Conservation (phyloP, 1,140 invertebrate genomes). For the Ericerus pela region DNA sequence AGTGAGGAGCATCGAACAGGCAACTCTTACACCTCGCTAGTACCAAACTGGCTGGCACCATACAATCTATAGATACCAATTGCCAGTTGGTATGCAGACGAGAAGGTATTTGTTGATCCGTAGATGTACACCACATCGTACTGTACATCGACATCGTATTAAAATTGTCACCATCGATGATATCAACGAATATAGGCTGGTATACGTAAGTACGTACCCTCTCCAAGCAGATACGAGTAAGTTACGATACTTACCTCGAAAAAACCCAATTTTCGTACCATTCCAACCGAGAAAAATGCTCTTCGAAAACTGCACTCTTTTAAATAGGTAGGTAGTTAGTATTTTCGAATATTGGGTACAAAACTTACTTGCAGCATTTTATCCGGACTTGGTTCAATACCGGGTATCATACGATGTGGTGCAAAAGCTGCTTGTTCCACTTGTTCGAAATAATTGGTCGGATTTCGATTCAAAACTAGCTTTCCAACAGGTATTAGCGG, state of each 20-base stretch:
- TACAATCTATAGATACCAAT: no score
- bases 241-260: neutral
- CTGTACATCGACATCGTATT: no score
- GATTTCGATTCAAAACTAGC: slow-evolving; percentile 73
- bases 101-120: no score
- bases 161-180: no score
- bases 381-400: slow-evolving; percentile 80
- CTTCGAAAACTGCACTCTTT: neutral
- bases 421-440: slow-evolving; percentile 89
- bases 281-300: neutral
- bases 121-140: no score
- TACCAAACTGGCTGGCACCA: no score
- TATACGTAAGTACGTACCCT: no score
- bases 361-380: slow-evolving; percentile 56
- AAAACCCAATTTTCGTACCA: neutral
- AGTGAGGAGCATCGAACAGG: no score
- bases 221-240: neutral
- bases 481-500: slow-evolving; percentile 83
- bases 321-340: neutral
- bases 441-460: slow-evolving; percentile 83
- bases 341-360: neutral
- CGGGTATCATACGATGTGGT: slow-evolving; percentile 79
- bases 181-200: no score
- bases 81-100: no score
- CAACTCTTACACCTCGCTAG: no score